A percentile compares a stretch with the other conserved stretches of the same genome.
Evolutionary conservation across 2,113 vertebrate species (phyloP).

Genomic region (Dasyornis broadbenti): DNA sequence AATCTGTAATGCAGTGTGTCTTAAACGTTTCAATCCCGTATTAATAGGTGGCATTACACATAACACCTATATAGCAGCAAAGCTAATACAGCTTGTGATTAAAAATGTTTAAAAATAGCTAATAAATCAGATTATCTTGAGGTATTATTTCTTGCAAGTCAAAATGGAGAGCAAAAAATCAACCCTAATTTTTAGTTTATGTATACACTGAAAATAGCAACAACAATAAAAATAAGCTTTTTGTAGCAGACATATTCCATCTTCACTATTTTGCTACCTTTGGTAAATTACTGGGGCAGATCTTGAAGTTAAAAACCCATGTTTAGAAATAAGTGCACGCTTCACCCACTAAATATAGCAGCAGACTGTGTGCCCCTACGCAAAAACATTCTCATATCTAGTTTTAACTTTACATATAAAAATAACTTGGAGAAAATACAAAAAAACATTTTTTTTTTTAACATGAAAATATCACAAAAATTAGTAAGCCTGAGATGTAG

Average conservation of each 20-base stretch:
- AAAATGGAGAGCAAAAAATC: constrained; percentile 89
- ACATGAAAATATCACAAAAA: constrained; percentile 99
- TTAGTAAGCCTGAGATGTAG: constrained; percentile 98
- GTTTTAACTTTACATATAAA: constrained; percentile 98
- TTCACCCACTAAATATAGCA: constrained; percentile 87
- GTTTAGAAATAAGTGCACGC: constrained; percentile 94
- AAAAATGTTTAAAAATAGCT: constrained; percentile 92
- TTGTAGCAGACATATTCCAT: constrained; percentile 88
- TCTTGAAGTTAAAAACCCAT: constrained; percentile 87
- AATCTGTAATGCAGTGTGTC: constrained; percentile 81
- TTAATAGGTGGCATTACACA: constrained; percentile 93
- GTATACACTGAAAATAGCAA: constrained; percentile 89
- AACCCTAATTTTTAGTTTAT: constrained; percentile 86
- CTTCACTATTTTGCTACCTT: constrained; percentile 95
- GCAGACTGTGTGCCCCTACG: constrained; percentile 91
- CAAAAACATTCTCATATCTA: constrained; percentile 94
- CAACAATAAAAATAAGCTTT: constrained; percentile 85
- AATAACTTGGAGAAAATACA: constrained; percentile 98
- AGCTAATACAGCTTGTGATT: constrained; percentile 97
- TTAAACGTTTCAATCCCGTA: constrained; percentile 84
- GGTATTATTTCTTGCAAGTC: constrained; percentile 96
- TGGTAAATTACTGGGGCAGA: constrained; percentile 94
- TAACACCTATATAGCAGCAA: constrained; percentile 99
- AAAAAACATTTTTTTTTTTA: constrained; percentile 94
- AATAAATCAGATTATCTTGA: constrained; percentile 96